Conservation (phyloP, 2,113 vertebrate genomes). For the Thunnus maccoyii region DNA sequence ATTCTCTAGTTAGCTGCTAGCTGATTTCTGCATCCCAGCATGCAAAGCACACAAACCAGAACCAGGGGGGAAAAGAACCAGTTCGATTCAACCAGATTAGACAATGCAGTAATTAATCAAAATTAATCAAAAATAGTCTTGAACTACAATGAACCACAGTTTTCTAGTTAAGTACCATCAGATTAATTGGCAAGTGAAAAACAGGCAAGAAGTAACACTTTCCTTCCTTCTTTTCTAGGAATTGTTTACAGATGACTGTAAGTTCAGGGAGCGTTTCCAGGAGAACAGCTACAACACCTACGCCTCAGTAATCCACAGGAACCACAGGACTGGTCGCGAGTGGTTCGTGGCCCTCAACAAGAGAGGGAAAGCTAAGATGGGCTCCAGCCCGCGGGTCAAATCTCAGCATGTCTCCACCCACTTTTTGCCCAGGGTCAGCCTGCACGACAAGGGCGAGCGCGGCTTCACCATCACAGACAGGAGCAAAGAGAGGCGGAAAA, state of each 20-base stretch:
- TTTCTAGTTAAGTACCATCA: not conserved
- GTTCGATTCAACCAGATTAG: no score
- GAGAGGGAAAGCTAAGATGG: slow-evolving; percentile 95
- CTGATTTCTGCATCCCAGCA: no score
- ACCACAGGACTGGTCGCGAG: slow-evolving; percentile 88
- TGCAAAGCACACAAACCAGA: no score
- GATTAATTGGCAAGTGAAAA: not conserved
- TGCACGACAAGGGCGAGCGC: slow-evolving; percentile 80
- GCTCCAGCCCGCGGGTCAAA: slow-evolving; percentile 93
- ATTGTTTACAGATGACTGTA: slow-evolving; percentile 93
- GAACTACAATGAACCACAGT: no score
- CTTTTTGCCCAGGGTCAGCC: slow-evolving; percentile 91
- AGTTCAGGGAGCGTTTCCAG: slow-evolving; percentile 96
- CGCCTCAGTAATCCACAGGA: slow-evolving; percentile 90
- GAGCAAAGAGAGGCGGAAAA: slow-evolving; percentile 82
- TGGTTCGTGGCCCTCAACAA: slow-evolving; percentile 99
- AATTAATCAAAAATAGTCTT: not conserved
- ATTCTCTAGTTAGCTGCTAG: no score
- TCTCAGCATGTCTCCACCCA: slow-evolving; percentile 97
- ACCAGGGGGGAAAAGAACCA: no score
- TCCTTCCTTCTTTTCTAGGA: slow-evolving; percentile 75
- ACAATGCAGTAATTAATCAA: not conserved
- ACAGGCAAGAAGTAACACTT: not conserved
- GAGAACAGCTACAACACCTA: slow-evolving; percentile 99
- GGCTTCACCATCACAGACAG: slow-evolving; percentile 91